Conservation (phyloP, 2,113 vertebrate genomes). For the Orcinus orca region DNA sequence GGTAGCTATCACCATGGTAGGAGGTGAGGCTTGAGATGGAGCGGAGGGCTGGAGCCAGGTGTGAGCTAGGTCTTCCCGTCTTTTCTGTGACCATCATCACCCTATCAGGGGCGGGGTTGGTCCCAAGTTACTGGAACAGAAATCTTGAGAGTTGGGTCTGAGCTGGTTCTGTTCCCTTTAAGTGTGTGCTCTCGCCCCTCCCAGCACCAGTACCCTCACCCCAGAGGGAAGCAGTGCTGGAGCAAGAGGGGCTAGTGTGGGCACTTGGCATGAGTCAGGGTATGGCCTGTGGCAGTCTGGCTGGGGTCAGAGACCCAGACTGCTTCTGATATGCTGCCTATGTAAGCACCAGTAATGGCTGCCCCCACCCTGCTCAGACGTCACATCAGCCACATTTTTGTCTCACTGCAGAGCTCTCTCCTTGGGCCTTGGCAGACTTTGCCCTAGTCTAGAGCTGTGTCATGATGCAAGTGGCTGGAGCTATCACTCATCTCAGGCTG, state of each 20-base stretch:
- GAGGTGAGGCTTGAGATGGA: background rate
- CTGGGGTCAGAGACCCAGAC: background rate
- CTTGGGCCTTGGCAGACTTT: background rate
- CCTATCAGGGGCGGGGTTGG: background rate
- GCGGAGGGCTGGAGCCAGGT: background rate
- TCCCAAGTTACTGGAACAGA: background rate
- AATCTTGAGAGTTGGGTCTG: background rate
- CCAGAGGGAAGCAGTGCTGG: background rate
- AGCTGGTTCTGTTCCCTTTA: background rate
- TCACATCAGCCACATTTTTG: background rate
- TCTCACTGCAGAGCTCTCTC: background rate
- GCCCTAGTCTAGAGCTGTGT: background rate
- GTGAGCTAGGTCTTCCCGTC: background rate
- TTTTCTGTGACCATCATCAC: background rate
- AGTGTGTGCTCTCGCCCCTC: background rate
- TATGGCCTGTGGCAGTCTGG: background rate
- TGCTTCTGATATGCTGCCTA: background rate
- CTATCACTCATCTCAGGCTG: background rate
- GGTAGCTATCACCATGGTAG: background rate
- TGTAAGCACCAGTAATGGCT: background rate
- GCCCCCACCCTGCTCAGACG: background rate
- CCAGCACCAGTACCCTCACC: background rate
- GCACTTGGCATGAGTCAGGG: background rate
- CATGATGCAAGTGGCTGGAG: background rate
- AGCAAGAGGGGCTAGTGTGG: background rate